A percentile compares a stretch with the other conserved stretches of the same genome.
Conservation (phyloP, 1,140 invertebrate species). For the Dysdera silvatica region DNA sequence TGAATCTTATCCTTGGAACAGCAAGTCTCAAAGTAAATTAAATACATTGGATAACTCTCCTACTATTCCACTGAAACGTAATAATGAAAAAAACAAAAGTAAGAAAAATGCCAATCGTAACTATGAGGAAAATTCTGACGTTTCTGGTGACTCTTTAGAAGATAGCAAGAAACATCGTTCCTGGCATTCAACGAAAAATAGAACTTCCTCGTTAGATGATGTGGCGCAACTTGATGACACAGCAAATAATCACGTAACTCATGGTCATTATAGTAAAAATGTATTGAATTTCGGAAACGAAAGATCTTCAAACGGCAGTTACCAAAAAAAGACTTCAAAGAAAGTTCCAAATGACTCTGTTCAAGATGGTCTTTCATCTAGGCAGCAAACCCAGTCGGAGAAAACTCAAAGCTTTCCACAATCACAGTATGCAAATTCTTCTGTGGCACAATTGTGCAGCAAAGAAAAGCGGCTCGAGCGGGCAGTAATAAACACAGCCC, state of each 20-base stretch:
- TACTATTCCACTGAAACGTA: neutral
- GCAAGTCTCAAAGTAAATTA: neutral
- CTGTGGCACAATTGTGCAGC: too few species aligned
- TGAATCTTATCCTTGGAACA: neutral
- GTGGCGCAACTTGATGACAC: neutral
- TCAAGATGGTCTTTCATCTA: neutral
- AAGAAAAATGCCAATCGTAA: neutral
- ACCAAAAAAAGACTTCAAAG: neutral
- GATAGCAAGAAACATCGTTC: neutral
- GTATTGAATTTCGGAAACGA: neutral
- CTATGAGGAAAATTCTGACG: constrained; percentile 14
- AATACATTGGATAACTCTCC: neutral
- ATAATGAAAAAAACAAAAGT: neutral
- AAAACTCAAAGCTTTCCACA: neutral
- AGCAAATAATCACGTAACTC: neutral
- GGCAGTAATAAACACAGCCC: neutral
- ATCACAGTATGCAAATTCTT: neutral
- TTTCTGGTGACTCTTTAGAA: constrained; percentile 21
- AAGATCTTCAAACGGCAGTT: neutral
- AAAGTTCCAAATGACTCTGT: neutral
- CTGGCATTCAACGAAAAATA: neutral
- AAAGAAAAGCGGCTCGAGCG: too few species aligned
- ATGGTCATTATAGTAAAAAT: too few species aligned
- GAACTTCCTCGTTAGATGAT: neutral
- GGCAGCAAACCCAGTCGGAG: neutral